Conservation (phyloP, 2,888 invertebrate genomes). For the Acrobasis suavella region DNA sequence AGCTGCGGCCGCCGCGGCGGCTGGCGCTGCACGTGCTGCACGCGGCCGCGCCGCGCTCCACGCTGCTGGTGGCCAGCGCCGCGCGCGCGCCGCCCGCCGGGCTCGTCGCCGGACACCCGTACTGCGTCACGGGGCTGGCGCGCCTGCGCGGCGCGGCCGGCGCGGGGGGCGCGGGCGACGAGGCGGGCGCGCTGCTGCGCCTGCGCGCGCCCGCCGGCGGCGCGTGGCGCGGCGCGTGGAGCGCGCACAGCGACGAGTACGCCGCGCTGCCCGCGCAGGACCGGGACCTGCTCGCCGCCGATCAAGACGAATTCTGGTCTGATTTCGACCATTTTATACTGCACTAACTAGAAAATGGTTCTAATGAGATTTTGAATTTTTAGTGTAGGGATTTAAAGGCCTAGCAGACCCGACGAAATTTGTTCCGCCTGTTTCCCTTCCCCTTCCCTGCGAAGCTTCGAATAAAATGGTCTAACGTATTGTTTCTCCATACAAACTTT, state of each 20-base stretch:
- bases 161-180: conserved; percentile 84
- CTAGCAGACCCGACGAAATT: no score
- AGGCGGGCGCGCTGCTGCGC: conserved; percentile 81
- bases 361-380: no score
- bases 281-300: conserved; percentile 80
- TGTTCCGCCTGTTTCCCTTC: no score
- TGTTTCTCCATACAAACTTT: no score
- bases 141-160: conserved; percentile 77
- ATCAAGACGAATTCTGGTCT: conserved; percentile 49
- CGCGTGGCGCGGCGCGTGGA: conserved; percentile 87
- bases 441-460: no score
- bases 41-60: conserved; percentile 87
- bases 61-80: conserved; percentile 85
- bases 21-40: conserved; percentile 86
- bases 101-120: conserved; percentile 83
- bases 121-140: conserved; percentile 87
- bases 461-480: no score
- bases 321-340: conserved; percentile 9
- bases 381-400: no score
- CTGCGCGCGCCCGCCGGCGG: conserved; percentile 86
- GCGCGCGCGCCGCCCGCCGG: conserved; percentile 2
- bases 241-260: conserved; percentile 86
- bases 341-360: no score
- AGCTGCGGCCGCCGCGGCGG: conserved; percentile 84
- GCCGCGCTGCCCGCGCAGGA: conserved; percentile 82